phyloP scores from a whole-genome alignment of 2,888 invertebrate species.

The Polietes domitor region DNA sequence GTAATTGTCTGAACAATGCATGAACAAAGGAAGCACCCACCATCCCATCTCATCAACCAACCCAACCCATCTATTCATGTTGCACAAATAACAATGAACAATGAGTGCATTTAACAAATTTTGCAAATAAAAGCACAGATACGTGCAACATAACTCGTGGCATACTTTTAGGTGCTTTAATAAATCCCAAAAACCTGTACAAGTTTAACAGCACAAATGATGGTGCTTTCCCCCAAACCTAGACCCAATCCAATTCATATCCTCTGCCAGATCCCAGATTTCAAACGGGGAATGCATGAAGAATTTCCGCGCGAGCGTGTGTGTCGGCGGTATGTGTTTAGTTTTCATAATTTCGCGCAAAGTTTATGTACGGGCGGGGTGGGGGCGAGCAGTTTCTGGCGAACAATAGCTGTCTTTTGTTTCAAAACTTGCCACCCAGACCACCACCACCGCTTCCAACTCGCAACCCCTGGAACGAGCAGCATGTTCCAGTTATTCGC shows the following conservation, averaged over 20 bases:
- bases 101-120: constrained; percentile 1
- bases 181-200: constrained; percentile 51
- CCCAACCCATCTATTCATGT: background rate
- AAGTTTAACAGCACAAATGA: constrained; percentile 26
- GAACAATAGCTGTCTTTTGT: constrained; percentile 17
- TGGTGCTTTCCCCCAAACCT: background rate
- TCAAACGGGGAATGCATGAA: too few species aligned
- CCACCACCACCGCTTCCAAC: background rate
- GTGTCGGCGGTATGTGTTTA: background rate
- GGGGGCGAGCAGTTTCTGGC: background rate
- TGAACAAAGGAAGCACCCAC: background rate
- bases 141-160: constrained; percentile 29
- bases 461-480: background rate
- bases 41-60: too few species aligned
- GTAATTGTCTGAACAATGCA: constrained; percentile 19
- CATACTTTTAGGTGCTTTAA: constrained; percentile 56
- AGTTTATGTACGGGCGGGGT: background rate
- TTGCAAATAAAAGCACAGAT: background rate
- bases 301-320: background rate
- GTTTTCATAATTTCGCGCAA: background rate
- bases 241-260: too few species aligned
- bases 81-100: background rate
- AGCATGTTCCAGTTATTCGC: background rate
- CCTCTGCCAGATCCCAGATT: too few species aligned
- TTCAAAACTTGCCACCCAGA: too few species aligned